Base-by-base conservation (phyloP, 23 tunicate species). In the Ciona savignyi region DNA sequence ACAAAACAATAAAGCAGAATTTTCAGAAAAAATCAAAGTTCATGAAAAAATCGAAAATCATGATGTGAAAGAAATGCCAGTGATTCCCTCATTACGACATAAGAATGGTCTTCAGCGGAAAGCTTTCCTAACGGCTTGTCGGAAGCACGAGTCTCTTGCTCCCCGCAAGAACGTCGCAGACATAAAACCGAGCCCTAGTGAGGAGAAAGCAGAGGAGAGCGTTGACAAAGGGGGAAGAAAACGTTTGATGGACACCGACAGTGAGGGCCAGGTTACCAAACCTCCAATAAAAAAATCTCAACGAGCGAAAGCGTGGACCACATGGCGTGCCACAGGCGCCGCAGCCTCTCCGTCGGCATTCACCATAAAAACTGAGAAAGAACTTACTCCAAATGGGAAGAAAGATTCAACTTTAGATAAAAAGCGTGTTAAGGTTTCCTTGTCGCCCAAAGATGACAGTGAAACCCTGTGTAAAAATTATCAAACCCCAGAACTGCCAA, bases 41-140 rank as follows among this genome's bases (percentile, higher is more conserved):
- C n/a, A n/a, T n/a, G n/a, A n/a, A n/a, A n/a, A n/a, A 49, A 49
- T 11, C 15, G 19, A 11, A 20, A 49, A 49, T 20, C 20, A 15
- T 11, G 32, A 1, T 23, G 70, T 15, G 31, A 2, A 2, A 29
- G 70, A 66, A 2, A 29, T 4, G 23, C 22, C 21, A 2, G 29
- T 21, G 21, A 27, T 61, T 61, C 65, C 65, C 3, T 23, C 65
- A 2, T 2, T 28, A 33, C 74, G 51, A 22, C 25, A 21, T 20
- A 73, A 66, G 66, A 81, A 81, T 60, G 85, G 78, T 15, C 56
- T 81, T 2, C 78, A 81, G 35, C 65, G 78, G 4, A 81, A 81
- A 29, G 73, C 78, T 30, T 65, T 73, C 67, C 33, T 62, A 1
- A 48, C 78, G 15, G 78, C 85, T 29, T 48, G 67, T 20, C 73